These are phyloP conservation scores for Corapipo altera DNA, from an alignment of 2,113 vertebrate species.

Conservation along the genomic window DNA sequence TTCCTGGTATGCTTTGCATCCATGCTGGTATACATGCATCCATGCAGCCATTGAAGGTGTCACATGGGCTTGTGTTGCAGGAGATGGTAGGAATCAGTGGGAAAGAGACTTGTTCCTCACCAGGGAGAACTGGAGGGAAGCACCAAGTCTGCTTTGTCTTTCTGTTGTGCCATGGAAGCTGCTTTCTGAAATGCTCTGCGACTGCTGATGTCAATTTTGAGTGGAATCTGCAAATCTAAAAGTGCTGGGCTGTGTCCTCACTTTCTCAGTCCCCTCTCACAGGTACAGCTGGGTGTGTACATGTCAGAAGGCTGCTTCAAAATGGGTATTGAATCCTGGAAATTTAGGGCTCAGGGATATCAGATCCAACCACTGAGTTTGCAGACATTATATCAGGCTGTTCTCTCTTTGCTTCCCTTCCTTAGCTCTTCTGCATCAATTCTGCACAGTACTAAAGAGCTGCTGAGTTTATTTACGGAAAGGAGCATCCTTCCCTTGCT, in stretches of 20 bases:
- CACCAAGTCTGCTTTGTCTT: background rate
- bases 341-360: background rate
- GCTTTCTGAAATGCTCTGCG: background rate
- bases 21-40: background rate
- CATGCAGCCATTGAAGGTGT: background rate
- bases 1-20: background rate
- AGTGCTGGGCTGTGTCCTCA: background rate
- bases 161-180: background rate
- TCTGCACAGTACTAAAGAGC: background rate
- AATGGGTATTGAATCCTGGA: background rate
- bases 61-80: background rate
- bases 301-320: background rate
- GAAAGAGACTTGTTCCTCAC: background rate
- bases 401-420: background rate
- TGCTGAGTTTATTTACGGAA: background rate
- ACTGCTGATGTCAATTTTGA: background rate
- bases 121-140: background rate
- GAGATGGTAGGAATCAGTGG: background rate
- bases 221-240: background rate
- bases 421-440: background rate
- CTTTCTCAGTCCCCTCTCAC: background rate
- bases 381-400: background rate
- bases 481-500: background rate
- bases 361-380: background rate
- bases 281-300: background rate